Evolutionary conservation across 2,113 vertebrate species (phyloP).

Genomic region (Oreochromis tanganicae): DNA sequence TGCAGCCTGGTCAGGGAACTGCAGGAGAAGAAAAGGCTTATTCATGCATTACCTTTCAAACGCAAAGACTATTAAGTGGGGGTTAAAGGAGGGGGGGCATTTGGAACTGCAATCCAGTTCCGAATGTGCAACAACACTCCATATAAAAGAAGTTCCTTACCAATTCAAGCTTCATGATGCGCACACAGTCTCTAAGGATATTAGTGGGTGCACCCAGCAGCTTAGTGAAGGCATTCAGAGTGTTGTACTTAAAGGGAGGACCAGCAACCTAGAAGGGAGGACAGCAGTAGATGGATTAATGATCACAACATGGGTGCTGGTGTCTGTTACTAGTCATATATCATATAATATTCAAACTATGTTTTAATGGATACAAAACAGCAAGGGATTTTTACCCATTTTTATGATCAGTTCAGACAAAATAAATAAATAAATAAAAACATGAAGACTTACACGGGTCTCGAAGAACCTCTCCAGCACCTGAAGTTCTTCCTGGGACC

Average conservation of each 20-base stretch:
- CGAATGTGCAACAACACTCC: not conserved
- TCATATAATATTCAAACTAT: not conserved
- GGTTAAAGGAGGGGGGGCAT: not conserved
- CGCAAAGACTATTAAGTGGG: not conserved
- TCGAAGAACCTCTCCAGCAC: slow-evolving; percentile 98
- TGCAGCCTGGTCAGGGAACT: slow-evolving; percentile 96
- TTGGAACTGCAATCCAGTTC: no score
- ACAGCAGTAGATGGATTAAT: not conserved
- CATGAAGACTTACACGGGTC: slow-evolving; percentile 80
- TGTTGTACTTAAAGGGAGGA: slow-evolving; percentile 98
- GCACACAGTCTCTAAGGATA: slow-evolving; percentile 96
- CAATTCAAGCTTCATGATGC: slow-evolving; percentile 98
- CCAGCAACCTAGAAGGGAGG: slow-evolving; percentile 84
- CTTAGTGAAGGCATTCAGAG: slow-evolving; percentile 98
- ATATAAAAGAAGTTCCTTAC: slow-evolving; percentile 69
- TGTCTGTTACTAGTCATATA: not conserved
- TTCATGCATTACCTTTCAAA: not conserved
- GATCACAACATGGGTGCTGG: not conserved
- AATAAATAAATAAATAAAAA: not conserved
- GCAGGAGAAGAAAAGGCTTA: not conserved
- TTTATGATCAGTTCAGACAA: not conserved
- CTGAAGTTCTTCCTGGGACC: slow-evolving; percentile 96
- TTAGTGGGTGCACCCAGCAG: slow-evolving; percentile 92
- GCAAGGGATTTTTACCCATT: not conserved
- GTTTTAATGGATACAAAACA: not conserved